A percentile compares a stretch with the other conserved stretches of the same genome.
Evolutionary conservation across 1,140 invertebrate genomes (phyloP).

Genomic region (Listronotus oregonensis): DNA sequence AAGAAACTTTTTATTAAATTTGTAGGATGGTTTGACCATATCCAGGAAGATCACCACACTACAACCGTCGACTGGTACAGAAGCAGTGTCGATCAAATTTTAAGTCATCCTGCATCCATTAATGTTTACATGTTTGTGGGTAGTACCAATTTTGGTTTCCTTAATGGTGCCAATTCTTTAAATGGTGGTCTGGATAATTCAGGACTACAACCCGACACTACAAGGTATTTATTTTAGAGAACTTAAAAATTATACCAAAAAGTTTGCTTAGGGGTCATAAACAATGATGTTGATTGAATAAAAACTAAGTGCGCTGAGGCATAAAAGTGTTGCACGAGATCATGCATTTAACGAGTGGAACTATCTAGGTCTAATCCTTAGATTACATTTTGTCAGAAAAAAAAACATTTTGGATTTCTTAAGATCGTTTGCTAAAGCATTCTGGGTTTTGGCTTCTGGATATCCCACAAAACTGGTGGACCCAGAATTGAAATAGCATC

Average conservation of each 20-base stretch:
- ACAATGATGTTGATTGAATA: too few relatives aligned
- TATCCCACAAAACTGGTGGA: too few relatives aligned
- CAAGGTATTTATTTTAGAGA: slow-evolving; percentile 49
- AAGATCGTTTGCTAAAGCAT: too few relatives aligned
- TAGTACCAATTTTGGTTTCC: slow-evolving; percentile 73
- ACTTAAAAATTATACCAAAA: background rate
- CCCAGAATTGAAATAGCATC: too few relatives aligned
- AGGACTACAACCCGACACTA: slow-evolving; percentile 59
- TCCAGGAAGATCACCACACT: slow-evolving; percentile 44
- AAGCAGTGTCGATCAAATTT: slow-evolving; percentile 34
- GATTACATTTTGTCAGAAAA: too few relatives aligned
- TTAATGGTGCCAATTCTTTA: slow-evolving; percentile 60
- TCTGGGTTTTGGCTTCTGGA: too few relatives aligned
- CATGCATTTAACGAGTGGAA: too few relatives aligned
- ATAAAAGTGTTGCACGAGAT: too few relatives aligned
- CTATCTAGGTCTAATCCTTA: too few relatives aligned
- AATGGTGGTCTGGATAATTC: slow-evolving; percentile 20
- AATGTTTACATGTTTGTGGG: slow-evolving; percentile 76
- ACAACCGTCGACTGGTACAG: slow-evolving; percentile 19
- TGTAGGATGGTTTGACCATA: slow-evolving; percentile 66
- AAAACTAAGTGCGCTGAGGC: too few relatives aligned
- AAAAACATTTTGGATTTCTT: too few relatives aligned
- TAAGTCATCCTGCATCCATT: slow-evolving; percentile 59
- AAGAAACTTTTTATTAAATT: too few relatives aligned
- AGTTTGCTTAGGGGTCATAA: background rate